A percentile compares a stretch with the other conserved stretches of the same genome.
Conservation (phyloP, 2,113 vertebrate species). For the Prunella fulvescens region DNA sequence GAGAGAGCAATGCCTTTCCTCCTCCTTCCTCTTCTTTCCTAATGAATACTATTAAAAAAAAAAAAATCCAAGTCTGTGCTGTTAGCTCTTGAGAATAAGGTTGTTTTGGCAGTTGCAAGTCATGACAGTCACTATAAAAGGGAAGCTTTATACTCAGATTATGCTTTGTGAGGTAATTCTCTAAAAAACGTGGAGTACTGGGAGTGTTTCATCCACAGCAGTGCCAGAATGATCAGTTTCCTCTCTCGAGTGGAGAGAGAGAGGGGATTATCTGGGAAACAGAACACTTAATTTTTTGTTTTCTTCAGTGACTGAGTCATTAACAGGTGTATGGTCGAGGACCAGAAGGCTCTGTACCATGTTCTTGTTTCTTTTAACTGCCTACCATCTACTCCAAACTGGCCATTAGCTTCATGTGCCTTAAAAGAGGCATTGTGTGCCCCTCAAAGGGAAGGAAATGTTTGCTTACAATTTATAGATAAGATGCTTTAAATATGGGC, state of each 20-base stretch:
- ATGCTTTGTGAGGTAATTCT: not conserved
- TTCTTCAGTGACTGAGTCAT: not conserved
- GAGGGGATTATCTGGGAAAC: not conserved
- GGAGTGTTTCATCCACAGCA: not conserved
- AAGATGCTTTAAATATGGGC: not conserved
- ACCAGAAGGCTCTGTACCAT: not conserved
- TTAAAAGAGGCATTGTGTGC: not conserved
- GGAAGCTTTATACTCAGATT: not conserved
- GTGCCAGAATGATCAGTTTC: not conserved
- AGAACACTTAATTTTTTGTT: not conserved
- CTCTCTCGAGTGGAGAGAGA: not conserved
- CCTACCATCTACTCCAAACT: not conserved
- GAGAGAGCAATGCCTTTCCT: not conserved
- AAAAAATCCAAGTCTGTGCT: not conserved
- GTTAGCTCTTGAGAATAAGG: not conserved
- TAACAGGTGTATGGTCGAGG: not conserved
- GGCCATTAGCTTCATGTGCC: not conserved
- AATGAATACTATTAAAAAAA: not conserved
- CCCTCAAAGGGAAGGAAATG: not conserved
- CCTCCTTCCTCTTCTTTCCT: not conserved
- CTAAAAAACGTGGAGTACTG: not conserved
- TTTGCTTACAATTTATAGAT: not conserved
- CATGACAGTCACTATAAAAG: not conserved
- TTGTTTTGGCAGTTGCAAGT: slow-evolving; percentile 25
- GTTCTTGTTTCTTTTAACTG: not conserved